These are phyloP conservation scores for Nasonia giraulti DNA, from an alignment of 1,140 invertebrate species.

Conservation along the genomic window DNA sequence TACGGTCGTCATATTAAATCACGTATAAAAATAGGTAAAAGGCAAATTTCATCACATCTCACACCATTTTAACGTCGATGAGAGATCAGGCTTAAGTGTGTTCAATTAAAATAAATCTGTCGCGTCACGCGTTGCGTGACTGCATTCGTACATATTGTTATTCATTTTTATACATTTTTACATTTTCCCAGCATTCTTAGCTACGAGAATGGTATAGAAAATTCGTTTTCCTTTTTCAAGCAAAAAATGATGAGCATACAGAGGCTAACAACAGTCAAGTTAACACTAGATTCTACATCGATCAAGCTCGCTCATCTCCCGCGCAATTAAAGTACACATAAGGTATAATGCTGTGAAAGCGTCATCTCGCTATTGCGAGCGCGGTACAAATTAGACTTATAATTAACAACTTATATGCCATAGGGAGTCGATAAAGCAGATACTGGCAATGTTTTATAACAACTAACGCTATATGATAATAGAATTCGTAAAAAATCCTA, in stretches of 20 bases:
- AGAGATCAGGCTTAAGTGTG: neutral
- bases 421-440: neutral
- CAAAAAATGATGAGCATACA: neutral
- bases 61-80: neutral
- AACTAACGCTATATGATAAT: neutral
- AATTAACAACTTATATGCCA: neutral
- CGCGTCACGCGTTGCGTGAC: neutral
- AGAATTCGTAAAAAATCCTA: neutral
- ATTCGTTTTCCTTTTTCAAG: neutral
- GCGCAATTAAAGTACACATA: neutral
- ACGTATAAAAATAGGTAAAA: neutral
- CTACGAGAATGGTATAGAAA: neutral
- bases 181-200: neutral
- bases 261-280: neutral
- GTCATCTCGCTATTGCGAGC: neutral
- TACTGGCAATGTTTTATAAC: neutral
- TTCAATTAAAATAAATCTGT: neutral
- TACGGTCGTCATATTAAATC: neutral
- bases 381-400: neutral
- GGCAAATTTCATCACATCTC: neutral
- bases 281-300: neutral
- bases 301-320: neutral
- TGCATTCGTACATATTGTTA: neutral
- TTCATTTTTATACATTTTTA: neutral
- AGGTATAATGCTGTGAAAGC: neutral